A percentile compares a stretch with the other conserved stretches of the same genome.
phyloP scores from a whole-genome alignment of 2,797 vertebrate species.

The Hoplostethus mediterraneus region DNA sequence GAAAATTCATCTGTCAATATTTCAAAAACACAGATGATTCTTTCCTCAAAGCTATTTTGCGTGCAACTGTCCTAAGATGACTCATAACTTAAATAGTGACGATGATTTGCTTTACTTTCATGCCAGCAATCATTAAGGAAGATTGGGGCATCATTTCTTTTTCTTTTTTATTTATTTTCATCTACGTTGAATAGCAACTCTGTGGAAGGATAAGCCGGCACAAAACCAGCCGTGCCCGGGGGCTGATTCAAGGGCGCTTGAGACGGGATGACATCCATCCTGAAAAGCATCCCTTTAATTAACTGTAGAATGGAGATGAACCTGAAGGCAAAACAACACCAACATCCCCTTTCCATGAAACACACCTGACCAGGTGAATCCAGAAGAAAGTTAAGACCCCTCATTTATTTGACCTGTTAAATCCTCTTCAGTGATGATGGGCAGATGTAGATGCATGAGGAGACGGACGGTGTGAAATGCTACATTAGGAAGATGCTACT shows the following conservation, averaged over 20 bases:
- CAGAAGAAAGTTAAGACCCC: too few relatives aligned
- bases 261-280: conserved; percentile 32
- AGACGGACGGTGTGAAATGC: too few relatives aligned
- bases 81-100: background rate
- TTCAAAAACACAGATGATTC: conserved; percentile 3
- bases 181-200: conserved; percentile 35
- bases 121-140: conserved; percentile 10
- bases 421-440: too few relatives aligned
- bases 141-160: background rate
- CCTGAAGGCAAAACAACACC: conserved; percentile 18
- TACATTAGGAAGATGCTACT: too few relatives aligned
- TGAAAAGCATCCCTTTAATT: conserved; percentile 47
- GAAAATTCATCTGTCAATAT: background rate
- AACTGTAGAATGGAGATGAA: conserved; percentile 37
- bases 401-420: too few relatives aligned
- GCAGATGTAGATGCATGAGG: too few relatives aligned
- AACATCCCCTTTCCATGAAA: conserved; percentile 18
- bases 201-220: background rate
- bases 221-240: conserved; percentile 3
- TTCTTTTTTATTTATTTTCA: too few relatives aligned
- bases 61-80: conserved; percentile 2
- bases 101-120: conserved; percentile 1
- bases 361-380: conserved; percentile 10
- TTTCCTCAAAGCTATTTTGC: background rate
- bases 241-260: conserved; percentile 36